phyloP scores from a whole-genome alignment of 2,797 vertebrate genomes.

The Channa striata region DNA sequence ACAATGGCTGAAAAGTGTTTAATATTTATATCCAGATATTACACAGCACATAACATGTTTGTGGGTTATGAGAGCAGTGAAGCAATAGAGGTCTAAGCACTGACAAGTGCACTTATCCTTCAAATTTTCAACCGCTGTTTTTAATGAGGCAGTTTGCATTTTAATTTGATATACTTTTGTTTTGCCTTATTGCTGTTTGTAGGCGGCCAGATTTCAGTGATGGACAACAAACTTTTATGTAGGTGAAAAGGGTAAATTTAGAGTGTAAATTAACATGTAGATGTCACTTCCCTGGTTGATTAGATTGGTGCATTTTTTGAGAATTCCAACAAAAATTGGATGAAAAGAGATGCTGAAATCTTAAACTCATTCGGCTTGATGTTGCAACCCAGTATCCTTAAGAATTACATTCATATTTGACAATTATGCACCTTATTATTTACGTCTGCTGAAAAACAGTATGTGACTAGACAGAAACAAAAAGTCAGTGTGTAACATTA shows the following conservation, averaged over 20 bases:
- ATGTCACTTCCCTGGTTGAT: background rate
- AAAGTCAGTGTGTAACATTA: too few relatives aligned
- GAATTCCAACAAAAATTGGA: background rate
- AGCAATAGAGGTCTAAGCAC: too few relatives aligned
- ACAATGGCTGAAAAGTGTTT: background rate
- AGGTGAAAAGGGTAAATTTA: background rate
- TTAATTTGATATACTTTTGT: slow-evolving; percentile 7
- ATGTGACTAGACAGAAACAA: too few relatives aligned
- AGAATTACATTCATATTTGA: background rate
- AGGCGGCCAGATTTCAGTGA: background rate
- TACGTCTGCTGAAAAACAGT: background rate
- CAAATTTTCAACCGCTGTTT: background rate
- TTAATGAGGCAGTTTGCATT: background rate
- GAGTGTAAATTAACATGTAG: background rate
- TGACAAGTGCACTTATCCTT: background rate
- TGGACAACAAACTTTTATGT: background rate
- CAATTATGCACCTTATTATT: background rate
- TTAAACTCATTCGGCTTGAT: background rate
- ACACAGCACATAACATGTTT: background rate
- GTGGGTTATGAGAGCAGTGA: background rate
- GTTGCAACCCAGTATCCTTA: background rate
- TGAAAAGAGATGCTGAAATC: background rate
- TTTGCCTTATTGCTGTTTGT: slow-evolving; percentile 4
- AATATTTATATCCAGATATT: background rate
- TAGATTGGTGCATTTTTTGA: background rate